Base-by-base conservation (phyloP, 2,797 vertebrate species). In the Sebastes steindachneri region DNA sequence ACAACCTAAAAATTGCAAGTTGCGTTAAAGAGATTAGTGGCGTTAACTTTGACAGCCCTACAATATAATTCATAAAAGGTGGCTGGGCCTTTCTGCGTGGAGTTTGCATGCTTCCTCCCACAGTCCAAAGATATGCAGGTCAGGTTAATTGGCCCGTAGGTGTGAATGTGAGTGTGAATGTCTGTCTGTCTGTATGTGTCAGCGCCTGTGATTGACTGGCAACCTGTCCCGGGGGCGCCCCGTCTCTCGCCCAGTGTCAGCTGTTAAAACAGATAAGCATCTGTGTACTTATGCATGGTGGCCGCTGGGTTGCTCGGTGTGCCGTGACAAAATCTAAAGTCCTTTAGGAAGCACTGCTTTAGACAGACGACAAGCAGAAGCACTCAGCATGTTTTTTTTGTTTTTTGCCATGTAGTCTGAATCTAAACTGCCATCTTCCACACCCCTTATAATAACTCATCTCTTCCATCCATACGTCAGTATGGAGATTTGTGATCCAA, bases 401-500 rank as follows among this genome's bases (percentile, higher is more conserved):
- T 25, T 23, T 55, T 8, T 59, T 72, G 19, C 26, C 11, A 15
- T 65, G 15, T 15, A 19, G 37, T 11, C 17, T 64, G 4, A 57
- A 48, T 55, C 48, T 54, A 25, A 70, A 64, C 37, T 19, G 2
- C 67, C 33, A 7, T 59, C n/a, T 21, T 33, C 7, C 8, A 6
- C 8, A 6, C 2, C 14, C 7, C 21, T 25, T 21, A 45, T 17
- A 63, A 62, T 67, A 7, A 75, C 28, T 2, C 0, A 10, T 77
- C 7, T 31, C 25, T 3, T 66, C 51, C 17, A 10, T 64, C 21
- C 23, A 3, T 55, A 31, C 55, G 45, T 53, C 73, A 93, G 91
- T n/a, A 93, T 98, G 97, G 98, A 99, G 92, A 99, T 99, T 93
- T 99, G 98, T 68, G 97, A 99, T 92, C 90, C 95, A 79, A 94